A percentile compares a stretch with the other conserved stretches of the same genome.
phyloP scores from a whole-genome alignment of 2,113 vertebrate species.

The Psittacula cyanocephala region DNA sequence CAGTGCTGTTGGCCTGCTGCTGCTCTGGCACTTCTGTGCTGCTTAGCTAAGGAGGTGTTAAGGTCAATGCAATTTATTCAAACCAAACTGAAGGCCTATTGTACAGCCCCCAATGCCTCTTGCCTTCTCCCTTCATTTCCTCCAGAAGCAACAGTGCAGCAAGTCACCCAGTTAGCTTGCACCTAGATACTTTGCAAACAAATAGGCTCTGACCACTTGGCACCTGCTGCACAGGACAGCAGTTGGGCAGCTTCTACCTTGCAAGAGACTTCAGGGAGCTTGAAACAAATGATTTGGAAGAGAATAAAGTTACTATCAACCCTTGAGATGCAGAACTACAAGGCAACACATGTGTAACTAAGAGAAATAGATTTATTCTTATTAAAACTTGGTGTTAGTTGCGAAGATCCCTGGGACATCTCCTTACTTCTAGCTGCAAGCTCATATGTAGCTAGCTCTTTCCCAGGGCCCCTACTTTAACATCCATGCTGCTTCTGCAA shows the following conservation, averaged over 20 bases:
- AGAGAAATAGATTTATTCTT: not conserved
- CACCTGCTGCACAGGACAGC: not conserved
- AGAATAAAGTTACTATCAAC: not conserved
- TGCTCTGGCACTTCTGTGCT: not conserved
- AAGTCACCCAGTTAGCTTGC: not conserved
- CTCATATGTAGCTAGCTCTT: not conserved
- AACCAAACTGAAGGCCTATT: not conserved
- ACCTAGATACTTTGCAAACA: not conserved
- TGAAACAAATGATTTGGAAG: not conserved
- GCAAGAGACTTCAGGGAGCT: not conserved
- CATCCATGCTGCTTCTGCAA: not conserved
- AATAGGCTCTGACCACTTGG: not conserved
- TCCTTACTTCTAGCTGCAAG: not conserved
- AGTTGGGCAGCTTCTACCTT: not conserved
- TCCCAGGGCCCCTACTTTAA: not conserved
- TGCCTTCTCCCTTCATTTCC: not conserved
- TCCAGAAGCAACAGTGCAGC: not conserved
- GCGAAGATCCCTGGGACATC: not conserved
- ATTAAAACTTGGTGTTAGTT: not conserved
- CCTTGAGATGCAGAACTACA: not conserved
- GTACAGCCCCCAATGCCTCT: not conserved
- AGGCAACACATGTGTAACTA: not conserved
- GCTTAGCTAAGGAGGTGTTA: not conserved
- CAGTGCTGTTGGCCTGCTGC: not conserved
- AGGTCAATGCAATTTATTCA: not conserved